Evolutionary conservation across 2,888 invertebrate species (phyloP).

Genomic region (Ophion ventricosus): DNA sequence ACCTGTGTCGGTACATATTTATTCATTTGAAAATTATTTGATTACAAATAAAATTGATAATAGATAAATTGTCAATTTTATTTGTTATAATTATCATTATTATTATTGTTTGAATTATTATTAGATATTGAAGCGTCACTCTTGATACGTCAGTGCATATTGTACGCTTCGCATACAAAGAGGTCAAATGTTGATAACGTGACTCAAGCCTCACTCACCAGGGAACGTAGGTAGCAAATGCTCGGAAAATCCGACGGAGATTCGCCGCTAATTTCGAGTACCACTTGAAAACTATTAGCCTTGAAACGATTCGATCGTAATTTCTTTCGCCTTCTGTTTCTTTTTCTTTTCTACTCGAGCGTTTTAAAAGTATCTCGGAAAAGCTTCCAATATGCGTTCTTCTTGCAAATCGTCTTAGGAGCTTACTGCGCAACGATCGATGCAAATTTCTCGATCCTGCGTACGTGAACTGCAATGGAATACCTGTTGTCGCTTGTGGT

Average conservation of each 20-base stretch:
- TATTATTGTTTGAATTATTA: no score
- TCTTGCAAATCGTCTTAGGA: neutral
- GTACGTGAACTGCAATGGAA: neutral
- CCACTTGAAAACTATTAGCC: slow-evolving; percentile 38
- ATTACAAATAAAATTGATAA: no score
- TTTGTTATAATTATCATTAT: no score
- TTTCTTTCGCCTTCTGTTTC: neutral
- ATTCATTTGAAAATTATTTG: no score
- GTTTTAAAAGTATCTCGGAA: neutral
- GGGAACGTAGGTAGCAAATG: neutral
- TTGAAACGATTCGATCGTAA: neutral
- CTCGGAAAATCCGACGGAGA: slow-evolving; percentile 6
- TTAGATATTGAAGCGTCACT: neutral
- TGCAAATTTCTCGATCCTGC: slow-evolving; percentile 17
- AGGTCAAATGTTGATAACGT: neutral
- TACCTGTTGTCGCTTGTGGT: slow-evolving; percentile 9
- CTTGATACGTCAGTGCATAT: neutral
- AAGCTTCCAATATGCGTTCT: neutral
- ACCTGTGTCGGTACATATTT: no score
- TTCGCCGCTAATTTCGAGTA: slow-evolving; percentile 15
- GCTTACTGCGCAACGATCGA: slow-evolving; percentile 18
- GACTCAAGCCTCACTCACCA: slow-evolving; percentile 4
- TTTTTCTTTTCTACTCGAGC: neutral
- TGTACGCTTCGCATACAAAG: no score
- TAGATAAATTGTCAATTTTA: no score